Evolutionary conservation across 2,888 invertebrate genomes (phyloP).

Genomic region (Metellina segmentata): DNA sequence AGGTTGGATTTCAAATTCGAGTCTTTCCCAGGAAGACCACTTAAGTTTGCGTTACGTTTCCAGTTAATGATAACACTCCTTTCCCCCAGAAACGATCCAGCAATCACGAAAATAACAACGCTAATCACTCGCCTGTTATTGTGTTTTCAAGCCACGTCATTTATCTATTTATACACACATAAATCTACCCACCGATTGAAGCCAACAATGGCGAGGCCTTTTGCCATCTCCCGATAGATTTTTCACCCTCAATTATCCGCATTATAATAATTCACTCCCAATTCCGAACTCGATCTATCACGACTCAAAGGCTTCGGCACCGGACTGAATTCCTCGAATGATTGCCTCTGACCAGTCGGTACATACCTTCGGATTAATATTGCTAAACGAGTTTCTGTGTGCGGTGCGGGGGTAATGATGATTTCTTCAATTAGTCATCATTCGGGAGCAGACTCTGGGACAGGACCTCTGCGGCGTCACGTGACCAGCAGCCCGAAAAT

Average conservation of each 20-base stretch:
- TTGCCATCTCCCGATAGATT: slow-evolving; percentile 27
- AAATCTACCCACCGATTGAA: slow-evolving; percentile 36
- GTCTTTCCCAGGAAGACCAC: neutral
- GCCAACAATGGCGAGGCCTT: slow-evolving; percentile 22
- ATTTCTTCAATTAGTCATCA: slow-evolving; percentile 65
- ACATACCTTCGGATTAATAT: slow-evolving; percentile 64
- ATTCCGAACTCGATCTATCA: slow-evolving; percentile 57
- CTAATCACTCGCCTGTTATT: neutral
- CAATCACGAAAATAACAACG: neutral
- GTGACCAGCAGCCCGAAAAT: slow-evolving; percentile 55
- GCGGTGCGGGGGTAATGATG: slow-evolving; percentile 40
- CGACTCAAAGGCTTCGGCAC: slow-evolving; percentile 1
- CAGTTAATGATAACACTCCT: neutral
- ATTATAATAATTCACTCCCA: slow-evolving; percentile 64
- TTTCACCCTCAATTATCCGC: slow-evolving; percentile 39
- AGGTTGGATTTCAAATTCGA: neutral
- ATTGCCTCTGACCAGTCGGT: slow-evolving; percentile 10
- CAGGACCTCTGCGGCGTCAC: slow-evolving; percentile 34
- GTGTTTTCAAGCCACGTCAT: neutral
- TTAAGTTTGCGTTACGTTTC: neutral
- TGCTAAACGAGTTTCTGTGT: slow-evolving; percentile 59
- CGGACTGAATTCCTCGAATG: slow-evolving; percentile 14
- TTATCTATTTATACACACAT: slow-evolving; percentile 40
- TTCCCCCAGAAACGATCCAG: neutral
- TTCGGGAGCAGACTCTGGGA: neutral